Percentiles rank a stretch among this genome's conserved stretches.
These are phyloP conservation scores for Eptesicus fuscus DNA, from an alignment of 2,113 vertebrate genomes.

Conservation along the genomic window DNA sequence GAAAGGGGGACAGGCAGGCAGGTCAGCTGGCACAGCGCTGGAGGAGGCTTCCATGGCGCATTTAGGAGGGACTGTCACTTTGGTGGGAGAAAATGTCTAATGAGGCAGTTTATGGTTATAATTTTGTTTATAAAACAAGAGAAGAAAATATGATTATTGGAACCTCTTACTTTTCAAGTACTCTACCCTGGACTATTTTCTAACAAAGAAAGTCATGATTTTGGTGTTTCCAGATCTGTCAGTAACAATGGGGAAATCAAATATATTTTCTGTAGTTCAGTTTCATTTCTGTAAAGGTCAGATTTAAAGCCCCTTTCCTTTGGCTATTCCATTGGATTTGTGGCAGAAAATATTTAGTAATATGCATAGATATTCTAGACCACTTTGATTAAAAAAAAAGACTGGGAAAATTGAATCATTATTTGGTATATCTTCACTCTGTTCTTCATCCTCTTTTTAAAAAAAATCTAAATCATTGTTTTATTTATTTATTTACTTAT, in stretches of 20 bases:
- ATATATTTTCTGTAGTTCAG: not conserved
- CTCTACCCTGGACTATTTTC: not conserved
- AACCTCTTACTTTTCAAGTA: not conserved
- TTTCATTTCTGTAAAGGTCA: not conserved
- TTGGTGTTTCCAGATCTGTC: not conserved
- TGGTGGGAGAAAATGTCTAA: not conserved
- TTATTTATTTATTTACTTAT: too few species aligned
- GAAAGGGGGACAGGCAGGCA: not conserved
- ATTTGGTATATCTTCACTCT: not conserved
- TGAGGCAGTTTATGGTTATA: not conserved
- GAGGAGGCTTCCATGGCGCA: not conserved
- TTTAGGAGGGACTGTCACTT: not conserved
- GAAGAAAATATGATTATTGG: not conserved
- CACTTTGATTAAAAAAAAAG: not conserved
- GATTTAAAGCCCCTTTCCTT: not conserved
- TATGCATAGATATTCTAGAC: not conserved
- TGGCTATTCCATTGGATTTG: not conserved
- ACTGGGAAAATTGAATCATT: not conserved
- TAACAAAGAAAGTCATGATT: not conserved
- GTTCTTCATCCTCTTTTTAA: not conserved
- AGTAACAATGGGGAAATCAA: not conserved
- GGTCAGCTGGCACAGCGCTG: not conserved
- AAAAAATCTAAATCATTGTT: too few species aligned
- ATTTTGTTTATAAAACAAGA: slow-evolving; percentile 4
- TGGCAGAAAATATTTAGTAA: not conserved